These are phyloP conservation scores for Misgurnus mizolepis DNA, from an alignment of 2,113 vertebrate genomes.

Conservation along the genomic window DNA sequence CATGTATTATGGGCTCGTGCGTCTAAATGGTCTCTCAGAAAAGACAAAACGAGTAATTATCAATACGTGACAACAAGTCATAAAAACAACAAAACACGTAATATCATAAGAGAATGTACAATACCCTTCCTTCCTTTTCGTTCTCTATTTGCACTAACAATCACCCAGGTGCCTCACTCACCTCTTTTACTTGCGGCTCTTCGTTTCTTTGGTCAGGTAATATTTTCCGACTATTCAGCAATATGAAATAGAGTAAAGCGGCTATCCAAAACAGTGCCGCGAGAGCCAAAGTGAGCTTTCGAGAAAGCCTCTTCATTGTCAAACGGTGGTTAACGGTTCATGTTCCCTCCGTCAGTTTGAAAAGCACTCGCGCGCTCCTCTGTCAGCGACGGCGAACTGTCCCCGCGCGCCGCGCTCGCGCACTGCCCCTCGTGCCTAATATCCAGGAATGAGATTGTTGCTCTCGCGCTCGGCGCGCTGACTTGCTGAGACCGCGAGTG, in stretches of 20 bases:
- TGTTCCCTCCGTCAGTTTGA: slow-evolving; percentile 23
- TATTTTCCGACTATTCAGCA: slow-evolving; percentile 56
- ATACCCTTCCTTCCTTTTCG: not conserved
- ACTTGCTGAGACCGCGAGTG: slow-evolving; percentile 39
- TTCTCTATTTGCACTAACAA: not conserved
- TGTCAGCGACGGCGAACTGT: slow-evolving; percentile 16
- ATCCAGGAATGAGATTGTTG: slow-evolving; percentile 22
- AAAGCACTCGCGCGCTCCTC: slow-evolving; percentile 20
- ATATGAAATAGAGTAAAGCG: slow-evolving; percentile 57
- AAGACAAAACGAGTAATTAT: not conserved
- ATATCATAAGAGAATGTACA: no score
- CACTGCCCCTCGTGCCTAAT: slow-evolving; percentile 16
- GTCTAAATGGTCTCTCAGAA: no score
- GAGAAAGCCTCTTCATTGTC: slow-evolving; percentile 59
- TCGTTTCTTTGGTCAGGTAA: slow-evolving; percentile 43
- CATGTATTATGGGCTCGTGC: not conserved
- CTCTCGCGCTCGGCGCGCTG: slow-evolving; percentile 27
- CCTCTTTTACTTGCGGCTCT: slow-evolving; percentile 45
- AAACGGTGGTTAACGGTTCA: slow-evolving; percentile 32
- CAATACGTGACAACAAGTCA: not conserved
- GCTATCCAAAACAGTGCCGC: slow-evolving; percentile 57
- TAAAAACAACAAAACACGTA: not conserved
- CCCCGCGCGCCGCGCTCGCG: slow-evolving; percentile 6
- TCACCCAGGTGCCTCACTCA: slow-evolving; percentile 16
- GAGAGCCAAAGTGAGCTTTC: slow-evolving; percentile 52